phyloP scores from a whole-genome alignment of 2,888 invertebrate genomes.

The Thymelicus lineola region DNA sequence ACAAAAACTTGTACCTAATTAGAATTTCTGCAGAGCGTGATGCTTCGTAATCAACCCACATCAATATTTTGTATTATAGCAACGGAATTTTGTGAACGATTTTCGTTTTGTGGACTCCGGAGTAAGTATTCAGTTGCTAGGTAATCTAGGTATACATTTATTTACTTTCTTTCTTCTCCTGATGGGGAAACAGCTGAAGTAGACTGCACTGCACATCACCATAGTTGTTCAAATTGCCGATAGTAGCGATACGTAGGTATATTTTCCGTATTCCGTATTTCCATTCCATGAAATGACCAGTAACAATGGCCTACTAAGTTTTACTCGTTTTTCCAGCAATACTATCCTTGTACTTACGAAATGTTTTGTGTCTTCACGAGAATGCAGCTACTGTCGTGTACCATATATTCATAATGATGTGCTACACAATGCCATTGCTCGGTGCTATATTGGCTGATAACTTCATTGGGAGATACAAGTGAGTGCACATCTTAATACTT shows the following conservation, averaged over 20 bases:
- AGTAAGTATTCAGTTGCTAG: slow-evolving; percentile 75
- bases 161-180: too few species aligned
- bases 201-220: too few species aligned
- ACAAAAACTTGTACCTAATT: too few species aligned
- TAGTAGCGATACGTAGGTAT: too few species aligned
- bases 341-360: slow-evolving; percentile 90
- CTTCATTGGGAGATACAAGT: slow-evolving; percentile 89
- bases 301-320: too few species aligned
- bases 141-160: too few species aligned
- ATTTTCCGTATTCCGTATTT: too few species aligned
- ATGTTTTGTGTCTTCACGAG: slow-evolving; percentile 87
- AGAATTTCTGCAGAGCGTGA: background rate
- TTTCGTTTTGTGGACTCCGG: slow-evolving; percentile 93
- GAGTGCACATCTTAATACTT: slow-evolving; percentile 27
- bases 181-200: too few species aligned
- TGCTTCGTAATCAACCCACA: slow-evolving; percentile 79
- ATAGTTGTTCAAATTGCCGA: too few species aligned
- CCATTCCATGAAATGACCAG: too few species aligned
- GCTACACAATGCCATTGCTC: slow-evolving; percentile 90
- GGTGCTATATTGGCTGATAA: slow-evolving; percentile 93
- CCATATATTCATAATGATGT: slow-evolving; percentile 91
- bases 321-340: slow-evolving; percentile 85
- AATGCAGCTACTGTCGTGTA: slow-evolving; percentile 90
- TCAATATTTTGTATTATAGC: slow-evolving; percentile 92
- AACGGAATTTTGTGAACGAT: slow-evolving; percentile 94